Base-by-base conservation (phyloP, 2,888 invertebrate genomes). In the Eupithecia subfuscata region DNA sequence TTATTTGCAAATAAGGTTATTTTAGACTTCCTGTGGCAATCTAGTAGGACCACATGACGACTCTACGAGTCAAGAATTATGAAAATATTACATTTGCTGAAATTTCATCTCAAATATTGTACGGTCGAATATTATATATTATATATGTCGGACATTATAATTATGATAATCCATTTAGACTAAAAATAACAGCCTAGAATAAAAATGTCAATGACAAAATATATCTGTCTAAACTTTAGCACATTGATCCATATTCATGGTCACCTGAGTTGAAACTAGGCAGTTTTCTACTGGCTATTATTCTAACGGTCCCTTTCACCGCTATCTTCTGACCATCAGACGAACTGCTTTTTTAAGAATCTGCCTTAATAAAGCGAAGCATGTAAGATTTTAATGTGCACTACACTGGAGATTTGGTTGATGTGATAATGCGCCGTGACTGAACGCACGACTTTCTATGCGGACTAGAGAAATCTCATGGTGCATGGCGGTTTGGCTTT, bases 231-330 rank as follows among this genome's bases (percentile, higher is more conserved):
- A 86, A 83, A 87, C 8, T 22, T 56, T 56, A 22, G 56, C 56
- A 12, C 3, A 22, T 22, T 87, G 87, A 84, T 88, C 84, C 84
- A 85, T 84, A 88, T 86, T 85, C 84, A 85, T 87, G 85, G 84
- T 83, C 84, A 86, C 83, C 82, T 75, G 74, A 78, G 74, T 84
- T 81, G 80, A 86, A 88, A 89, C 87, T 88, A 89, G 89, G 85
- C 88, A 89, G 89, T 88, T 89, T 90, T 88, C 87, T 87, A 90
- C 88, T 83, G 90, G 90, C 92, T 89, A 92, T 93, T 91, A 92
- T 88, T 87, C 83, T 94, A 94, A 94, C 94, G 93, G 94, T 91
- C 84, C 93, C 94, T 94, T 94, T 95, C 94, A 94, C 94, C 94
- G 91, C 91, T 94, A 94, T 95, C 95, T 91, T 82, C 89, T 93